These are phyloP conservation scores for Gallinago jamesoni DNA, from an alignment of 2,113 vertebrate genomes.

Conservation along the genomic window DNA sequence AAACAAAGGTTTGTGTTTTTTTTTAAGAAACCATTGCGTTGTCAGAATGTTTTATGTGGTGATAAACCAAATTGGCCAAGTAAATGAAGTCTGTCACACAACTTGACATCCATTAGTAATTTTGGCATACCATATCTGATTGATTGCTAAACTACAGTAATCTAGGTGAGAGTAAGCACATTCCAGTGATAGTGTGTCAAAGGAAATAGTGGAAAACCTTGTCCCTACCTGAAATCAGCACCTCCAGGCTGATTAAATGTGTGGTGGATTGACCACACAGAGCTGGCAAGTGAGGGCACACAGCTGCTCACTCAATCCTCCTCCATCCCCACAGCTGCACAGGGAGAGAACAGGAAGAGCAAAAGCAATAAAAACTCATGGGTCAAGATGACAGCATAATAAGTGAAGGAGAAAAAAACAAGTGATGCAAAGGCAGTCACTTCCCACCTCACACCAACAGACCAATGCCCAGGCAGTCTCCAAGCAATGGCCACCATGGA, in stretches of 20 bases:
- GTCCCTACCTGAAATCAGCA: neutral
- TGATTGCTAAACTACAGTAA: neutral
- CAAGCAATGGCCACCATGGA: neutral
- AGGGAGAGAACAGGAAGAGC: neutral
- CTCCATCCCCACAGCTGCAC: neutral
- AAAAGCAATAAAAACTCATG: neutral
- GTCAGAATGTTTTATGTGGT: neutral
- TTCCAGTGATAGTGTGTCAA: neutral
- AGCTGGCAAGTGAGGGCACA: neutral
- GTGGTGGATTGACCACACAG: neutral
- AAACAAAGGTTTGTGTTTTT: slow-evolving; percentile 77
- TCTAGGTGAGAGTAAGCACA: neutral
- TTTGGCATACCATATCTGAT: neutral
- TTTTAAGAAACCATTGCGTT: neutral
- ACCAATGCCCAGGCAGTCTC: neutral
- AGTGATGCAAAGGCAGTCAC: neutral
- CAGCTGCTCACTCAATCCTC: neutral
- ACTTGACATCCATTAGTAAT: neutral
- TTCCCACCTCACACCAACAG: neutral
- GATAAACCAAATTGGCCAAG: neutral
- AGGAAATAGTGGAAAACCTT: neutral
- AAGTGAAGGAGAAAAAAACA: neutral
- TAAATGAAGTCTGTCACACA: neutral
- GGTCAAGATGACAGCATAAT: neutral
- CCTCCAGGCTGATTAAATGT: neutral